A percentile compares a stretch with the other conserved stretches of the same genome.
These are phyloP conservation scores for Amphipoea lucens DNA, from an alignment of 2,888 invertebrate species.

Conservation along the genomic window DNA sequence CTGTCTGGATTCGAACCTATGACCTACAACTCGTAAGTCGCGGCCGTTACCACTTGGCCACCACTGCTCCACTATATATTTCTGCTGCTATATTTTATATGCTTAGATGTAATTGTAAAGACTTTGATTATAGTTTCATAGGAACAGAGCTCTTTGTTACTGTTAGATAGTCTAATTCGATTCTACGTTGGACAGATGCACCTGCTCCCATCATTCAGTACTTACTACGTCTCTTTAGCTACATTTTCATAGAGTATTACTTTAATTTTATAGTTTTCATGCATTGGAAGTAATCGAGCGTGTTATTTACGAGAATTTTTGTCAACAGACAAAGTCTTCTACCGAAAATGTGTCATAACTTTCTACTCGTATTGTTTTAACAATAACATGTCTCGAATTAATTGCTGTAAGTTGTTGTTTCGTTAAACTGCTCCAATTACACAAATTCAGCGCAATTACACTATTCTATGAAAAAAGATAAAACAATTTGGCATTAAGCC, in stretches of 20 bases:
- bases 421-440: conserved; percentile 44
- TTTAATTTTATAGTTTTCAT: conserved; percentile 53
- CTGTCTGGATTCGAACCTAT: too few relatives aligned
- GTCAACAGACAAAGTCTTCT: conserved; percentile 30
- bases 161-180: conserved; percentile 41
- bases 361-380: conserved; percentile 35
- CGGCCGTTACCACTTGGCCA: too few relatives aligned
- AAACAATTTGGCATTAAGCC: conserved; percentile 62
- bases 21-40: too few relatives aligned
- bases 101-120: neutral
- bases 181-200: conserved; percentile 28
- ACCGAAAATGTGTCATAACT: conserved; percentile 36
- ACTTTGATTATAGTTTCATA: neutral
- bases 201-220: conserved; percentile 48
- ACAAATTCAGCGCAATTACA: conserved; percentile 31
- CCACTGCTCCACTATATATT: too few relatives aligned
- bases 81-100: neutral
- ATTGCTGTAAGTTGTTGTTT: conserved; percentile 42
- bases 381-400: conserved; percentile 42
- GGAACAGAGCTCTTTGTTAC: conserved; percentile 31
- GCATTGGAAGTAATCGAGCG: conserved; percentile 50
- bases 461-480: conserved; percentile 35
- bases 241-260: conserved; percentile 38
- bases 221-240: conserved; percentile 24
- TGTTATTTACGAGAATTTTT: conserved; percentile 50